phyloP scores from a whole-genome alignment of 2,888 invertebrate genomes.

The Drosophila siamana region DNA sequence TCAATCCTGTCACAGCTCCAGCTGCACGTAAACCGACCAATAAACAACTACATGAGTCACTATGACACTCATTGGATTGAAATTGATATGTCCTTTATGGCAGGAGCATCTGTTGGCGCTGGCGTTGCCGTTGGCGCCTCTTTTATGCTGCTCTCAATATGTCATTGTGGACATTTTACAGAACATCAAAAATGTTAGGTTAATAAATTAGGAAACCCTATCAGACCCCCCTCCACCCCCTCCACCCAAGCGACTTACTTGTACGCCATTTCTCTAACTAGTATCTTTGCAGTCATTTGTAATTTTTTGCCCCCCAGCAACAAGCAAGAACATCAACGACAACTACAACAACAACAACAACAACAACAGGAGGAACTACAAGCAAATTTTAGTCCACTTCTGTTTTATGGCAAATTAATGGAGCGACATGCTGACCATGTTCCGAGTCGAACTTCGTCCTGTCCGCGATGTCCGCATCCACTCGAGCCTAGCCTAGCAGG shows the following conservation, averaged over 20 bases:
- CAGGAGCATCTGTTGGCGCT: background rate
- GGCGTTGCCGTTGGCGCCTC: background rate
- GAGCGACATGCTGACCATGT: constrained; percentile 76
- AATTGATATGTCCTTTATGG: background rate
- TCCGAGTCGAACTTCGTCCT: constrained; percentile 39
- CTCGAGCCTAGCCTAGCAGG: constrained; percentile 70
- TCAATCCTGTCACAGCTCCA: too few relatives aligned
- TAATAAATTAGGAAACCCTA: constrained; percentile 65
- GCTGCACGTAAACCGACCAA: too few relatives aligned
- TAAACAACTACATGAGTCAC: background rate
- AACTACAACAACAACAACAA: constrained; percentile 32
- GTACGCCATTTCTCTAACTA: constrained; percentile 8
- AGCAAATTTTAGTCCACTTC: constrained; percentile 83
- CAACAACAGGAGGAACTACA: constrained; percentile 56
- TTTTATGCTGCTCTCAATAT: constrained; percentile 40
- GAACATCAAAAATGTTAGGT: constrained; percentile 68
- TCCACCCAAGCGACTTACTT: too few relatives aligned
- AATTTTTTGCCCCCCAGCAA: constrained; percentile 63
- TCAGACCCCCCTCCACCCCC: background rate
- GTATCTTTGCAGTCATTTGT: constrained; percentile 63
- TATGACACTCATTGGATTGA: background rate
- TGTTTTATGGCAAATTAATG: constrained; percentile 84
- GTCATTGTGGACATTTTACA: constrained; percentile 75
- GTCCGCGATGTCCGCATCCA: constrained; percentile 33
- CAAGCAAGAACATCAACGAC: constrained; percentile 27